Percentiles rank a stretch among this genome's conserved stretches.
These are phyloP conservation scores for Eueremaeus valkanovi DNA, from an alignment of 2,888 invertebrate species.

Conservation along the genomic window DNA sequence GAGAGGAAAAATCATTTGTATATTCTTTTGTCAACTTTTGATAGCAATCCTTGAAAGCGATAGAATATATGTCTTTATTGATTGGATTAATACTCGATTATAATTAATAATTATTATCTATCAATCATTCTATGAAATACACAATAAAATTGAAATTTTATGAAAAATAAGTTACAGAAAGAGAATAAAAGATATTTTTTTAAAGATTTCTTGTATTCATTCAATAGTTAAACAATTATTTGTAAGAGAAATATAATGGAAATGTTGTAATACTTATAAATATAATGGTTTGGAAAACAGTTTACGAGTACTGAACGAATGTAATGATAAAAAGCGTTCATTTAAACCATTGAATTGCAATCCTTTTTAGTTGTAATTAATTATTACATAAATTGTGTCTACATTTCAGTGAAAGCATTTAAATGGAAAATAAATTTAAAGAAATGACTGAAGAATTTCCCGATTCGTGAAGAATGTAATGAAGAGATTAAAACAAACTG, in stretches of 20 bases:
- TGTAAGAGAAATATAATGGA: neutral
- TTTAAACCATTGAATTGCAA: neutral
- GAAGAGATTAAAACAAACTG: conserved; percentile 22
- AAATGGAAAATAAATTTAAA: neutral
- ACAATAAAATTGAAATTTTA: neutral
- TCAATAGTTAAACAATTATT: no score
- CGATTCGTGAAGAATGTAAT: neutral
- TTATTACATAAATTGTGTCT: neutral
- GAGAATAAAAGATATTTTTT: neutral
- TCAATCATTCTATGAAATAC: neutral
- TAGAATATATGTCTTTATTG: neutral
- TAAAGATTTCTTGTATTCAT: neutral
- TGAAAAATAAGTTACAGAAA: neutral
- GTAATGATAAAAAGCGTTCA: conserved; percentile 1
- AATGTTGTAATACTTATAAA: neutral
- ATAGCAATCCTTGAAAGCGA: neutral
- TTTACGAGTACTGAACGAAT: neutral
- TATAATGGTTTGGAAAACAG: neutral
- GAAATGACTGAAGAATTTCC: neutral
- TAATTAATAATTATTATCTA: neutral
- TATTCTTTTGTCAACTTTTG: conserved; percentile 12
- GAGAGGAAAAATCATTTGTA: neutral
- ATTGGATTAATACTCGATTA: conserved; percentile 17
- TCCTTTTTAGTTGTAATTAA: neutral
- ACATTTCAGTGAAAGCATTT: neutral